Evolutionary conservation across 1,140 invertebrate species (phyloP).

Genomic region (Bombus pyrosoma): DNA sequence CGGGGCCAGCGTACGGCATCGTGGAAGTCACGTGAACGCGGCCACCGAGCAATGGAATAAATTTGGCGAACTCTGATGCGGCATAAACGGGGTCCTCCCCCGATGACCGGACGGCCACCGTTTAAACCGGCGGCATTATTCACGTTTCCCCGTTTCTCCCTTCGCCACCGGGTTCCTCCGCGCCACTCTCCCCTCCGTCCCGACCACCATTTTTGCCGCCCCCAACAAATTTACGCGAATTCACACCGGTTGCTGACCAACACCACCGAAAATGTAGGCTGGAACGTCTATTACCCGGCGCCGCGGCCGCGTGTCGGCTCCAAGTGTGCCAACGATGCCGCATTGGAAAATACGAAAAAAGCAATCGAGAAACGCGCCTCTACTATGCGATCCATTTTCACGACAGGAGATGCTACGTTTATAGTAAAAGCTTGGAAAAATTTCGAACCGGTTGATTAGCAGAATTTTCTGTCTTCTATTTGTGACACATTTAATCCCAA

Average conservation of each 20-base stretch:
- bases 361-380: background rate
- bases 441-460: background rate
- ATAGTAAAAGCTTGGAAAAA: background rate
- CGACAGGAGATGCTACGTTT: background rate
- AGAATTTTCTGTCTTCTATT: too few relatives aligned
- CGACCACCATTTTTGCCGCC: constrained; percentile 63
- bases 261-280: constrained; percentile 48
- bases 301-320: constrained; percentile 18
- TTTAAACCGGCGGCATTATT: constrained; percentile 74
- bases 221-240: constrained; percentile 73
- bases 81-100: constrained; percentile 68
- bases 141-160: constrained; percentile 58
- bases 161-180: constrained; percentile 6
- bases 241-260: constrained; percentile 65
- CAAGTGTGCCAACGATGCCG: constrained; percentile 35
- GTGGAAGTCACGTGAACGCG: constrained; percentile 57
- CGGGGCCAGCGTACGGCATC: constrained; percentile 54
- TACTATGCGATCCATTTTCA: background rate
- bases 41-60: constrained; percentile 70
- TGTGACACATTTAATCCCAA: too few relatives aligned
- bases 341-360: background rate
- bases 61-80: constrained; percentile 75
- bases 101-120: constrained; percentile 68
- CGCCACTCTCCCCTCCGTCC: background rate
- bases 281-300: constrained; percentile 56